These are phyloP conservation scores for silkworm (Bombyx mori) DNA, from an alignment of 1,140 invertebrate species.

Conservation along the genomic window ASM3026992v2 NC_085114.1:7928001-7928500, in stretches of 20 bases:
- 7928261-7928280: conserved; percentile 8
- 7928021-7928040: conserved; percentile 34
- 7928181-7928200: conserved; percentile 10
- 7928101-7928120: conserved; percentile 55
- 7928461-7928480: too few relatives aligned
- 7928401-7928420: too few relatives aligned
- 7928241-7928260: conserved; percentile 20
- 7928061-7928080: conserved; percentile 52
- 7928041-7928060: conserved; percentile 43
- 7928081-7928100: conserved; percentile 57
- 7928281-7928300: not conserved
- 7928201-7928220: conserved; percentile 41
- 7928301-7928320: too few relatives aligned
- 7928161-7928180: conserved; percentile 55
- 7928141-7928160: conserved; percentile 37
- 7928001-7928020: conserved; percentile 29
- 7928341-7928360: too few relatives aligned
- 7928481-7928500: too few relatives aligned
- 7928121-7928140: conserved; percentile 57
- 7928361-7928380: too few relatives aligned
- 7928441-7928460: too few relatives aligned
- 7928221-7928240: conserved; percentile 8
- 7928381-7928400: too few relatives aligned
- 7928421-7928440: too few relatives aligned
- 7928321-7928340: too few relatives aligned